A percentile compares a stretch with the other conserved stretches of the same genome.
Evolutionary conservation across 2,888 invertebrate species (phyloP).

Genomic region (Microctonus brassicae): DNA sequence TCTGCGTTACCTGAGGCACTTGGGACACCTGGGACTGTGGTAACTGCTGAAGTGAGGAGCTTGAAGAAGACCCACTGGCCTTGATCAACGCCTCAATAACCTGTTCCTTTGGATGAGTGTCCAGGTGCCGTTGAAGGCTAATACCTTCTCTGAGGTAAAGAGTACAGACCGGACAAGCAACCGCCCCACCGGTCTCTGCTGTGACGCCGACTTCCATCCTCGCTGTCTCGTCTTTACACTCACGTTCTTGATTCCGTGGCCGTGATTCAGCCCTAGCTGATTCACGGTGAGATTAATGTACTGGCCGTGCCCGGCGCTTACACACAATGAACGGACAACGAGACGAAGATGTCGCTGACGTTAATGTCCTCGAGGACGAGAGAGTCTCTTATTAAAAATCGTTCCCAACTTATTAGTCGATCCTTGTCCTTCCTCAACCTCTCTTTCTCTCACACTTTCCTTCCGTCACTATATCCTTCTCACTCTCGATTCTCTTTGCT

Average conservation of each 20-base stretch:
- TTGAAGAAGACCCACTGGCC: slow-evolving; percentile 58
- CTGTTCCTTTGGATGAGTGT: slow-evolving; percentile 90
- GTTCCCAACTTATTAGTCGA: slow-evolving; percentile 1
- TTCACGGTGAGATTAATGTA: neutral
- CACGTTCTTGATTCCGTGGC: slow-evolving; percentile 9
- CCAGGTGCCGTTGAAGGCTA: slow-evolving; percentile 83
- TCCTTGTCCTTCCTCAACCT: slow-evolving; percentile 33
- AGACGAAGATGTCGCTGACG: slow-evolving; percentile 19
- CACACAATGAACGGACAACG: slow-evolving; percentile 5
- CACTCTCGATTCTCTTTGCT: slow-evolving; percentile 17
- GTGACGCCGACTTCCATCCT: slow-evolving; percentile 47
- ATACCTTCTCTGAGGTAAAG: slow-evolving; percentile 87
- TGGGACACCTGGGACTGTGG: slow-evolving; percentile 52
- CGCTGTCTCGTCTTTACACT: slow-evolving; percentile 18
- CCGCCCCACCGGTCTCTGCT: slow-evolving; percentile 57
- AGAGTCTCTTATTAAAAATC: slow-evolving; percentile 15
- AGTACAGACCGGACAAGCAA: slow-evolving; percentile 86
- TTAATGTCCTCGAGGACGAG: slow-evolving; percentile 28
- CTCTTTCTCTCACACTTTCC: slow-evolving; percentile 28
- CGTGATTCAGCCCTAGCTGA: slow-evolving; percentile 2
- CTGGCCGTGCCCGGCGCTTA: neutral
- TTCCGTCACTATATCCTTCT: slow-evolving; percentile 15
- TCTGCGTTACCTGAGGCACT: slow-evolving; percentile 35
- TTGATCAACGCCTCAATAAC: slow-evolving; percentile 84
- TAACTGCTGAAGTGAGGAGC: slow-evolving; percentile 17